Base-by-base conservation (phyloP, 1,140 invertebrate species). In the Radopholus similis region DNA sequence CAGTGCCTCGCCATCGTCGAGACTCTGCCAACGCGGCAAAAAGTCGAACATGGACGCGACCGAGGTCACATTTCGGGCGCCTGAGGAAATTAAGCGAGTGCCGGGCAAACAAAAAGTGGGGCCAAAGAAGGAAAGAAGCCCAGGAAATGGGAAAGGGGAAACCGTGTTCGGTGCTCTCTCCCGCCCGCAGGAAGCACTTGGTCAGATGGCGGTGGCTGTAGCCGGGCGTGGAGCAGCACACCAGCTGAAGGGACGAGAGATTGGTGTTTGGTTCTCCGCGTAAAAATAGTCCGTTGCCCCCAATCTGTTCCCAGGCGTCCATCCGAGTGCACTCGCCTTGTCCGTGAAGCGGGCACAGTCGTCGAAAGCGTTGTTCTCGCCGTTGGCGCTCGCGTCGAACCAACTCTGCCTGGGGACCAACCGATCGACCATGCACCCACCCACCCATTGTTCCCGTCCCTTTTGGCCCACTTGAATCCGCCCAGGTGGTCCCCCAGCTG, bases 21-120 rank as follows among this genome's bases (percentile, higher is more conserved):
- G 49, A 21, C 40, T 49, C 51, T 72, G 70, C 67, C 65, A 72
- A 18, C 62, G 64, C 21, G 35, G 53, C 26, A 47, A 30, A 32
- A 72, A 74, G 57, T 72, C 70, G 35, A 73, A 72, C 37, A 73
- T 34, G 13, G 64, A 42, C 13, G 70, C 72, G 21, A 53, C 4
- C 23, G 71, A 62, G 13, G n/a, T n/a, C n/a, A 57, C 34, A 67
- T 37, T 21, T 49, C 44, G 42, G 15, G 38, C 26, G 26, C 59
- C 68, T 70, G 26, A 21, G 8, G 2, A 72, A 38, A 37, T 11
- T n/a, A n/a, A n/a, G n/a, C n/a, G n/a, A n/a, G n/a, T n/a, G n/a
- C n/a, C n/a, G n/a, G n/a, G 47, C 18, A 9, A 26, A 28, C 47
- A 51, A 51, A 51, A 13, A 13, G 38, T 40, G n/a, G 38, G 11